Conservation (phyloP, 1,140 invertebrate species). For the Rhagoletis pomonella region DNA sequence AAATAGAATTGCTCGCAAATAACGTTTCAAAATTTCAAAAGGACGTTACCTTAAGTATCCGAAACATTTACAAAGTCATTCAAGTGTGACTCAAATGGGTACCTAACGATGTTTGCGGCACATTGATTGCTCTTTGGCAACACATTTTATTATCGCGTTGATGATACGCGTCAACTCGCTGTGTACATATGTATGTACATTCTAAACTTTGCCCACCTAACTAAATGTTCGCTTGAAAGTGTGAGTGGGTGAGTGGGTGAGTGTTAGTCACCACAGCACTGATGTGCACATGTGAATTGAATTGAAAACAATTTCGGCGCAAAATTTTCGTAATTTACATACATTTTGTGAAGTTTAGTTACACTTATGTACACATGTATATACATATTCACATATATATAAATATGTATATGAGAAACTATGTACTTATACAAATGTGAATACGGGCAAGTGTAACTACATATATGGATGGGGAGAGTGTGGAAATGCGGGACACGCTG, state of each 20-base stretch:
- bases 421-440: too few relatives aligned
- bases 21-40: background rate
- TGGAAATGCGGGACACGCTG: too few relatives aligned
- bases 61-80: conserved; percentile 14
- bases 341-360: background rate
- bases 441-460: too few relatives aligned
- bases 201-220: background rate
- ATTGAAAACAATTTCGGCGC: conserved; percentile 26
- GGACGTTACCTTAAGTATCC: conserved; percentile 15
- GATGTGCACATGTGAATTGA: conserved; percentile 15
- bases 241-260: background rate
- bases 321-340: conserved; percentile 26
- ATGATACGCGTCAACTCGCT: background rate
- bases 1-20: background rate
- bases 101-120: conserved; percentile 33
- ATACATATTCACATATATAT: background rate
- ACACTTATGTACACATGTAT: background rate
- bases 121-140: conserved; percentile 2
- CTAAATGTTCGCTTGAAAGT: background rate
- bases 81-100: conserved; percentile 6
- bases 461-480: too few relatives aligned
- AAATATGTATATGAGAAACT: background rate
- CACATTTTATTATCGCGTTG: background rate
- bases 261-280: background rate
- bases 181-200: too few relatives aligned